Base-by-base conservation (phyloP, 2,797 vertebrate species). In the Crocodylus rhombifer region DNA sequence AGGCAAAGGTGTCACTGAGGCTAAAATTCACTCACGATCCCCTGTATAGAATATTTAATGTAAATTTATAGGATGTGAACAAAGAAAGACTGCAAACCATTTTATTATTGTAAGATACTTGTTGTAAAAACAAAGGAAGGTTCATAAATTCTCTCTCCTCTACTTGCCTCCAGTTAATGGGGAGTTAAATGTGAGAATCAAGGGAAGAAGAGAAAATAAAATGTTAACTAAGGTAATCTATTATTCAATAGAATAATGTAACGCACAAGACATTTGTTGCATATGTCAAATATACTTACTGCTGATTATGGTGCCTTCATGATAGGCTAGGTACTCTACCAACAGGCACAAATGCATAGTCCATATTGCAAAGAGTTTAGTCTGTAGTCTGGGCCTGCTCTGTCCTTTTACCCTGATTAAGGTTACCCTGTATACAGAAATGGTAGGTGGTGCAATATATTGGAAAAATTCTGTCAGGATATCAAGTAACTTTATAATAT, bases 21-120 rank as follows among this genome's bases (percentile, higher is more conserved):
- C 76, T 89, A 42, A 89, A n/a, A 6, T 74, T 77, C 89, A 75
- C 90, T 89, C 63, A 91, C 78, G 91, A 96, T 74, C 16, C 0
- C 42, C 7, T 2, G 17, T 13, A 56, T 51, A 76, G 1, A 3
- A 16, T 33, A 6, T 73, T 92, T 87, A 23, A 80, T 89, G 14
- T 30, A 76, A 85, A 78, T 55, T 14, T 87, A 57, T 5, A 62
- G 75, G 57, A 74, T 14, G 36, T 30, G 36, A 63, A 42, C 62
- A 88, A 82, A 23, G 42, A 86, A 91, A 84, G 23, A 25, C 58
- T 76, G 56, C 84, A 78, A 91, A 62, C 7, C 5, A 33, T 77
- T 77, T 17, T 0, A 12, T 61, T 78, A 77, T 36, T 33, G 86
- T 30, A 36, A 7, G 83, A 92, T 77, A 13, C 8, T 1, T 1